phyloP scores from a whole-genome alignment of 1,140 invertebrate genomes.

The Pseudobourletiella spinata region DNA sequence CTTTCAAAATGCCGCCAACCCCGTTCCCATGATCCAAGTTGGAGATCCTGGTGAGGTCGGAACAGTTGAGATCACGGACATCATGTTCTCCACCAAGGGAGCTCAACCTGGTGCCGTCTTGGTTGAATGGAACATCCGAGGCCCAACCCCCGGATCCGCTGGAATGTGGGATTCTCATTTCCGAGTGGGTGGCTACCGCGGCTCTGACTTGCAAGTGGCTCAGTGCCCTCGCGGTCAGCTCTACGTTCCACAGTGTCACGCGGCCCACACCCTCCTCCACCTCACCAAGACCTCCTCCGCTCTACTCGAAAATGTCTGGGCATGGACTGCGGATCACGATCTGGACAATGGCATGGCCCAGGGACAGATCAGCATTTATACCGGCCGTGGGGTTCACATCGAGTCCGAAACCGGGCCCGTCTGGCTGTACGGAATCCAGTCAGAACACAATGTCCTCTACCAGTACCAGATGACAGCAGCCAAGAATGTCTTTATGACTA shows the following conservation, averaged over 20 bases:
- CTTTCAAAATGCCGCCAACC: conserved; percentile 18
- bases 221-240: conserved; percentile 16
- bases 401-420: conserved; percentile 25
- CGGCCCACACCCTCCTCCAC: conserved; percentile 27
- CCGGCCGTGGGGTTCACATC: conserved; percentile 27
- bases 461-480: conserved; percentile 30
- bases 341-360: conserved; percentile 23
- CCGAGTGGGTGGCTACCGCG: conserved; percentile 25
- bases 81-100: conserved; percentile 27
- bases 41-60: conserved; percentile 23
- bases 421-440: conserved; percentile 32
- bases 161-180: conserved; percentile 30
- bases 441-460: conserved; percentile 32
- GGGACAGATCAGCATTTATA: conserved; percentile 26
- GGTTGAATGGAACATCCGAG: conserved; percentile 29
- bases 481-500: conserved; percentile 32
- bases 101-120: conserved; percentile 28
- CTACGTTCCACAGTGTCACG: conserved; percentile 14
- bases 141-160: conserved; percentile 5
- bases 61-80: conserved; percentile 27
- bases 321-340: conserved; percentile 34
- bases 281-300: conserved; percentile 15
- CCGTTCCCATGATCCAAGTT: conserved; percentile 27
- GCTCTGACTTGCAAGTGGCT: conserved; percentile 18
- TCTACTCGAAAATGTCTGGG: conserved; percentile 31